Conservation (phyloP, 1,140 invertebrate genomes). For the Drosophila athabasca region DNA sequence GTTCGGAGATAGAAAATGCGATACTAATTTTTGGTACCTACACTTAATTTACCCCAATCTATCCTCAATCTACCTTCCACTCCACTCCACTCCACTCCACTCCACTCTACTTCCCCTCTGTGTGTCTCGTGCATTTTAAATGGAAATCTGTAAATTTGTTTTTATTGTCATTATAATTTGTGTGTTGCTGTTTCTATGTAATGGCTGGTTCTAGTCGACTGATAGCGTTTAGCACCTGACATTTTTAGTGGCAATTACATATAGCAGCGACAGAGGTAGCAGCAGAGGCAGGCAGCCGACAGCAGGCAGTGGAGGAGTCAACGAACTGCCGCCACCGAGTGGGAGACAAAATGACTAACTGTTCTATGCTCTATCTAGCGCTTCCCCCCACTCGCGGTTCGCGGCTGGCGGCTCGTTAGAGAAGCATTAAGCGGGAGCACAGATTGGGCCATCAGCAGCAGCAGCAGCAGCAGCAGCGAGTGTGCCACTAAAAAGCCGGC, state of each 20-base stretch:
- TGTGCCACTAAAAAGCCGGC: constrained; percentile 11
- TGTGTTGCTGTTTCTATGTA: constrained; percentile 34
- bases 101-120: too few relatives aligned
- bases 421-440: constrained; percentile 33
- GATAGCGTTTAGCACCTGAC: constrained; percentile 81
- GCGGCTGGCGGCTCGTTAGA: constrained; percentile 36
- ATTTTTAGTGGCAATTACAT: constrained; percentile 78
- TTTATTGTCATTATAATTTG: constrained; percentile 81
- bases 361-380: constrained; percentile 38
- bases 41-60: constrained; percentile 64
- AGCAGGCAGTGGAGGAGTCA: constrained; percentile 44
- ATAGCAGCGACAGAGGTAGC: constrained; percentile 40
- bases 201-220: constrained; percentile 76
- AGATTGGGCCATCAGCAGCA: constrained; percentile 2
- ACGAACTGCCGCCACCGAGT: constrained; percentile 61
- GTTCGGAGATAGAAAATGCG: constrained; percentile 58
- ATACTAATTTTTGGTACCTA: constrained; percentile 79
- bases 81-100: too few relatives aligned
- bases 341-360: constrained; percentile 49
- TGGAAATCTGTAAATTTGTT: constrained; percentile 81
- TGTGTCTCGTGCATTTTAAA: constrained; percentile 53
- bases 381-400: constrained; percentile 2
- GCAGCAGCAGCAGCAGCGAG: background rate
- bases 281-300: too few relatives aligned
- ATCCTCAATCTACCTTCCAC: background rate